A percentile compares a stretch with the other conserved stretches of the same genome.
Conservation (phyloP, 2,888 invertebrate species). For the Tetranychus piercei region DNA sequence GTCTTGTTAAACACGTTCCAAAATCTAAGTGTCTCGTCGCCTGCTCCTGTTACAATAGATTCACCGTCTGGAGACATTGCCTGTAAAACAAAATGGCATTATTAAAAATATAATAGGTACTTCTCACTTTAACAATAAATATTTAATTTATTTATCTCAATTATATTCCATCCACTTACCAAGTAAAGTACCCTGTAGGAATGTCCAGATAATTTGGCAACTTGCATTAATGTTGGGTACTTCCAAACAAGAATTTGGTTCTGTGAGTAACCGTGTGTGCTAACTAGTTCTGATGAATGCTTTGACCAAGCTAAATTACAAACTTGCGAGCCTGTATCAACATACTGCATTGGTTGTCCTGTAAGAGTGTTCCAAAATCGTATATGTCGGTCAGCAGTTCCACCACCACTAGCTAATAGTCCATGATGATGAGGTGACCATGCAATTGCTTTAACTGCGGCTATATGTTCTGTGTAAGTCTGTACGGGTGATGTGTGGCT, state of each 20-base stretch:
- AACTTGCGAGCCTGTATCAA: conserved; percentile 92
- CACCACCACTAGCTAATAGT: conserved; percentile 85
- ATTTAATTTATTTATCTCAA: neutral
- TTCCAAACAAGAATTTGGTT: conserved; percentile 98
- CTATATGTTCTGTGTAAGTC: conserved; percentile 86
- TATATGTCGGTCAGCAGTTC: conserved; percentile 92
- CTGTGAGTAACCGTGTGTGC: conserved; percentile 94
- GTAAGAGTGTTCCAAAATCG: conserved; percentile 97
- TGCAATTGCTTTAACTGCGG: conserved; percentile 93
- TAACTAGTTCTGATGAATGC: conserved; percentile 89
- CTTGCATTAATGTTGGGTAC: conserved; percentile 87
- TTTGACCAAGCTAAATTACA: conserved; percentile 98
- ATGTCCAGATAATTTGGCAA: conserved; percentile 90
- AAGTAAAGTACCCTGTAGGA: conserved; percentile 85
- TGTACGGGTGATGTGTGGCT: conserved; percentile 73
- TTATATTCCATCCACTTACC: conserved; percentile 29
- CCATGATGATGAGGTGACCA: conserved; percentile 99
- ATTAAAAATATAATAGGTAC: neutral
- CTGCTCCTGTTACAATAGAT: conserved; percentile 94
- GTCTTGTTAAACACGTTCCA: conserved; percentile 99
- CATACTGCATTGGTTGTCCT: conserved; percentile 91
- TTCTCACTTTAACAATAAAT: too few species aligned
- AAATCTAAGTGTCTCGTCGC: conserved; percentile 90
- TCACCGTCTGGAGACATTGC: conserved; percentile 95
- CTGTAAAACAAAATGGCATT: conserved; percentile 24